Conservation (phyloP, 2,113 vertebrate species). For the Capricornis sumatraensis region DNA sequence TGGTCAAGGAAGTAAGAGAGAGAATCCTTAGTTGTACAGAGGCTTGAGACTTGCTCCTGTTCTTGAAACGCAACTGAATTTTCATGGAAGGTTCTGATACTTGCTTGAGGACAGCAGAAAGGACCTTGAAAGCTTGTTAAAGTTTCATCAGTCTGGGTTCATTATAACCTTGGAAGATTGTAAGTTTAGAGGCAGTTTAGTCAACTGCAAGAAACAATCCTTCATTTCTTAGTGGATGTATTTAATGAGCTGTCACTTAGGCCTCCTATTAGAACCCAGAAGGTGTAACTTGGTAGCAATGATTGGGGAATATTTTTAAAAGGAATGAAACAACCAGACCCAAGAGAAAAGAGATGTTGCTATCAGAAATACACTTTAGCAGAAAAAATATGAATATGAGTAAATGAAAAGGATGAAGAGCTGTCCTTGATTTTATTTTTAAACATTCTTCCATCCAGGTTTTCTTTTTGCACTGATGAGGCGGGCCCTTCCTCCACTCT, state of each 20-base stretch:
- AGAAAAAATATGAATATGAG: background rate
- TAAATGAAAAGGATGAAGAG: constrained; percentile 11
- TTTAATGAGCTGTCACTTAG: constrained; percentile 17
- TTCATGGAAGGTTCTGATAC: background rate
- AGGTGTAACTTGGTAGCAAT: constrained; percentile 22
- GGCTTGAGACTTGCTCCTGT: background rate
- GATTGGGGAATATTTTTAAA: constrained; percentile 31
- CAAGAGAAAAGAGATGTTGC: background rate
- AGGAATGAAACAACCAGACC: background rate
- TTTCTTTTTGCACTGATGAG: background rate
- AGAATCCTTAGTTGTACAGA: background rate
- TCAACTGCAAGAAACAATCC: constrained; percentile 17
- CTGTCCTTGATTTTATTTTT: background rate
- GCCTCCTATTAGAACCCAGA: background rate
- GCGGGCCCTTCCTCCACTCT: background rate
- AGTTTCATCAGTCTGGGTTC: background rate
- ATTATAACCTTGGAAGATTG: background rate
- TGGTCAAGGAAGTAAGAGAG: background rate
- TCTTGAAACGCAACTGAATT: background rate
- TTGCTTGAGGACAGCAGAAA: background rate
- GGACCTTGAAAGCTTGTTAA: background rate
- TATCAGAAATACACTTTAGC: background rate
- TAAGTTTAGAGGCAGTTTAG: background rate
- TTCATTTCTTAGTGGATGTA: background rate
- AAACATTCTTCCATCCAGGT: background rate